Base-by-base conservation (phyloP, 2,113 vertebrate species). In the Ictalurus furcatus region DNA sequence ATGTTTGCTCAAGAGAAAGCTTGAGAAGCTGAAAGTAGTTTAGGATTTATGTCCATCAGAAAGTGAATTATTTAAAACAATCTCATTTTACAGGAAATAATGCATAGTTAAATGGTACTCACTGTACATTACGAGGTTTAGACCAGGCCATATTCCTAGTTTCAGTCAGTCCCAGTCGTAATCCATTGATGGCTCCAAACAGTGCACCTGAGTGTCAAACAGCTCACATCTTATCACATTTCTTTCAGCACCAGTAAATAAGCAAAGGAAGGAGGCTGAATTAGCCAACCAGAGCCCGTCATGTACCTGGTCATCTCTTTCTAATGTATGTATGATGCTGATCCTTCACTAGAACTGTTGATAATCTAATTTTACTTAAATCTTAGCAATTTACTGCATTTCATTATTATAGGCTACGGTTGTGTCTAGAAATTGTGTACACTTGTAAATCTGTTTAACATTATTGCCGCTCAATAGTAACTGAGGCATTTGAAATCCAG, bases 121-220 rank as follows among this genome's bases (percentile, higher is more conserved):
- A 97, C 97, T 98, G 97, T 88, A 97, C 97, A 0, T 98, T 97
- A 93, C 96, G 96, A 92, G 97, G 97, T 94, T 97, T 97, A 91
- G 97, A 97, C 97, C 97, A 97, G 0, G 95, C 92, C 97, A 97
- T 97, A 54, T 94, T 96, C 88, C 95, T 96, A 0, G 97, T 97
- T 92, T 97, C 97, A 90, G 96, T 96, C 92, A 97, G 90, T 91
- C 97, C 97, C 90, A 97, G 94, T 16, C 96, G 92, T 63, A 97
- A 93, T 61, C 97, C 97, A 21, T 97, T 97, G 87, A 97, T 40
- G 0, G 96, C 96, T 90, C 97, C 97, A 91, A 97, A 96, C 19
- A 96, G 92, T 85, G 97, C 97, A 84, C 97, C 97, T 97, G 74
- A 30, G 89, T 86, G 91, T 23, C 30, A 88, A 67, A 85, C 28